Percentiles rank a stretch among this genome's conserved stretches.
These are phyloP conservation scores for Craseonycteris thonglongyai DNA, from an alignment of 2,113 vertebrate genomes.

Conservation along the genomic window DNA sequence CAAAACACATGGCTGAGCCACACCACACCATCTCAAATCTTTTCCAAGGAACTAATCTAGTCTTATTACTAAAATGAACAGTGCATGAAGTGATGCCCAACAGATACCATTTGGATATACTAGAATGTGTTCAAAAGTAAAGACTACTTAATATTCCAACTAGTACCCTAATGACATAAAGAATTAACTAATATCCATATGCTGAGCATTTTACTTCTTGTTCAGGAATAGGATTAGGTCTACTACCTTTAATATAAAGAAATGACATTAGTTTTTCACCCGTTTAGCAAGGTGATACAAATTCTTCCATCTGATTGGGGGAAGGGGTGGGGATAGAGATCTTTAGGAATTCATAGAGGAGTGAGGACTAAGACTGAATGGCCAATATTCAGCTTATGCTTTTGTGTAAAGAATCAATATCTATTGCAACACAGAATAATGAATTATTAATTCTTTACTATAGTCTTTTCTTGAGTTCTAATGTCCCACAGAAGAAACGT, in stretches of 20 bases:
- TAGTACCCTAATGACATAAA: background rate
- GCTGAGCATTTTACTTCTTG: background rate
- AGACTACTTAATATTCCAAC: background rate
- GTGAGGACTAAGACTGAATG: background rate
- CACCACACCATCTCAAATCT: background rate
- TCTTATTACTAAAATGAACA: background rate
- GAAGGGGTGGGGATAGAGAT: background rate
- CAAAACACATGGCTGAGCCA: background rate
- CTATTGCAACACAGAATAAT: background rate
- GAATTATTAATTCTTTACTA: background rate
- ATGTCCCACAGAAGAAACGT: background rate
- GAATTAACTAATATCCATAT: background rate
- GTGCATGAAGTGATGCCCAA: background rate
- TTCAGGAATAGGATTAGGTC: background rate
- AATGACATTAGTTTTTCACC: background rate
- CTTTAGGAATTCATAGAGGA: background rate
- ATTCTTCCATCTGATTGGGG: background rate
- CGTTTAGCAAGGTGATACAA: slow-evolving; percentile 29
- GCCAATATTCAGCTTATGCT: background rate
- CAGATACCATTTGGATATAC: background rate
- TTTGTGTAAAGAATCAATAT: background rate
- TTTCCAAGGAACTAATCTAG: background rate
- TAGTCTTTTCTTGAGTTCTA: slow-evolving; percentile 5
- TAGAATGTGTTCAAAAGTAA: background rate
- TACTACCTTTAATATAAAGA: background rate